Percentiles rank a stretch among this genome's conserved stretches.
These are phyloP conservation scores for Ips typographus DNA, from an alignment of 1,140 invertebrate genomes.

Conservation along the genomic window DNA sequence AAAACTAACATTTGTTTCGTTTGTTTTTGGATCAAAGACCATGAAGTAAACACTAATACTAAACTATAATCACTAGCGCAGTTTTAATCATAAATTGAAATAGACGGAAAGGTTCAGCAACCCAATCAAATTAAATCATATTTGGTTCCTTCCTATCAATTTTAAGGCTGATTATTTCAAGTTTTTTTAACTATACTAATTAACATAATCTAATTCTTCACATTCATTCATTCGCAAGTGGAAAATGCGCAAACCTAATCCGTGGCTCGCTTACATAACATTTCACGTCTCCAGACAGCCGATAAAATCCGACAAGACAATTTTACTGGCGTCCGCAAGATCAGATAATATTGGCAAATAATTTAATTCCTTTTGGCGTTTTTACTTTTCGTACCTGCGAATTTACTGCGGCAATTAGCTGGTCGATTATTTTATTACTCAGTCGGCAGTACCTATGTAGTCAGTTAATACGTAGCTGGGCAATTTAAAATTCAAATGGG, in stretches of 20 bases:
- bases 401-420: slow-evolving; percentile 22
- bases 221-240: slow-evolving; percentile 9
- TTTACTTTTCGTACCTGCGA: slow-evolving; percentile 8
- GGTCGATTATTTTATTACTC: slow-evolving; percentile 4
- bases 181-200: not conserved
- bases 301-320: slow-evolving; percentile 34
- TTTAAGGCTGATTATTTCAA: too few relatives aligned
- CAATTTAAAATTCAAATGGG: slow-evolving; percentile 1
- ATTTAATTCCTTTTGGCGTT: slow-evolving; percentile 21
- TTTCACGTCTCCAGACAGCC: slow-evolving; percentile 23
- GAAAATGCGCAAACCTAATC: slow-evolving; percentile 25
- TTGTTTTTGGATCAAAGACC: too few relatives aligned
- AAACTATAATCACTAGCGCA: too few relatives aligned
- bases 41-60: too few relatives aligned
- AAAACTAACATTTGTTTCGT: too few relatives aligned
- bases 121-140: too few relatives aligned
- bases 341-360: slow-evolving; percentile 32
- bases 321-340: slow-evolving; percentile 28
- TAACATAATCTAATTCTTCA: slow-evolving; percentile 19
- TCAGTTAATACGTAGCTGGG: not conserved
- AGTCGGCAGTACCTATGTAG: not conserved
- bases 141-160: too few relatives aligned
- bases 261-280: slow-evolving; percentile 22
- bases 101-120: too few relatives aligned
- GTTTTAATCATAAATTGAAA: too few relatives aligned